Evolutionary conservation across 2,797 vertebrate genomes (phyloP).

Genomic region (Alca torda): DNA sequence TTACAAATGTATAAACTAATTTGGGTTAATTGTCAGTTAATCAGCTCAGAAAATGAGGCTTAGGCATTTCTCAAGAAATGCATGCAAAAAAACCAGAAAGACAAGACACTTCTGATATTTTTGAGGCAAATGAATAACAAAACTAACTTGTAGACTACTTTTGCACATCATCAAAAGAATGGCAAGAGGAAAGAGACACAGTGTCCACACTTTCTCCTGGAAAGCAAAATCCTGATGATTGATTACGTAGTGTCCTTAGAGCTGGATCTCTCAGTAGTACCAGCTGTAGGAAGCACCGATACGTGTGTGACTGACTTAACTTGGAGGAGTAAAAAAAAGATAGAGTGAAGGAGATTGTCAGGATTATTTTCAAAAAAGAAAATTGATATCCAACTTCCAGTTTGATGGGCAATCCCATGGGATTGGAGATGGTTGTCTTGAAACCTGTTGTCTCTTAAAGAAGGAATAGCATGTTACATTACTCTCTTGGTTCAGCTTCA

Average conservation of each 20-base stretch:
- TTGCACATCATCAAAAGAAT: not conserved
- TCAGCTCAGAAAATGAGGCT: not conserved
- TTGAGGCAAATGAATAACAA: not conserved
- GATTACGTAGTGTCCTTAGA: not conserved
- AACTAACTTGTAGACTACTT: not conserved
- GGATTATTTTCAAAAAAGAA: not conserved
- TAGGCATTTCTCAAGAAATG: not conserved
- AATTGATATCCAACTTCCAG: not conserved
- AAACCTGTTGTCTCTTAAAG: not conserved
- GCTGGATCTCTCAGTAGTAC: not conserved
- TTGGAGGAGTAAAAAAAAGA: not conserved
- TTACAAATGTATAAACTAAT: not conserved
- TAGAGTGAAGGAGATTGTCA: not conserved
- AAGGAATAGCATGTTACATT: not conserved
- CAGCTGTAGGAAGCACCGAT: not conserved
- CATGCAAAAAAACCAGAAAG: not conserved
- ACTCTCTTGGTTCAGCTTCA: not conserved
- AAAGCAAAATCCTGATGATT: not conserved
- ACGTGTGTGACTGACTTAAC: fast-evolving
- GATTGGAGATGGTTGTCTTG: not conserved
- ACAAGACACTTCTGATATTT: not conserved
- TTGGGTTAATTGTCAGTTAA: slow-evolving; percentile 43
- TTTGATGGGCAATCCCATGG: not conserved
- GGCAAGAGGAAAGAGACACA: not conserved
- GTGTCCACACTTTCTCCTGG: not conserved